A percentile compares a stretch with the other conserved stretches of the same genome.
Evolutionary conservation across 2,888 invertebrate genomes (phyloP).

Genomic region (Morpho helenor): DNA sequence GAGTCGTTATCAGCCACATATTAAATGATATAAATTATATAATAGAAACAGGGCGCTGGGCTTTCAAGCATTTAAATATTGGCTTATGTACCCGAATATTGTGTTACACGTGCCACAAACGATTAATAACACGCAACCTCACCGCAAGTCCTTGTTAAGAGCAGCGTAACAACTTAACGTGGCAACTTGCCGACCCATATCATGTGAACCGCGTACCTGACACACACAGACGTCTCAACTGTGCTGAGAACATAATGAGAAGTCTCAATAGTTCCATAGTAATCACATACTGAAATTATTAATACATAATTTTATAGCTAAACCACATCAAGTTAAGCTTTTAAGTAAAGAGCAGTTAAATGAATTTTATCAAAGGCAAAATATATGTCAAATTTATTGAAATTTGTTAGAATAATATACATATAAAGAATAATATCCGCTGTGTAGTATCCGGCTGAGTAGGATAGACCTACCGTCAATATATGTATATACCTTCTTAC

Average conservation of each 20-base stretch:
- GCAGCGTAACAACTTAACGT: slow-evolving; percentile 18
- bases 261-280: background rate
- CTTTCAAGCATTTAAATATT: background rate
- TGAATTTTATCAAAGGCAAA: too few relatives aligned
- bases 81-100: slow-evolving; percentile 7
- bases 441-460: too few relatives aligned
- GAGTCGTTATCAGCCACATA: too few relatives aligned
- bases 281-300: background rate
- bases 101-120: slow-evolving; percentile 33
- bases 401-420: too few relatives aligned
- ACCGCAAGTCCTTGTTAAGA: slow-evolving; percentile 25
- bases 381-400: background rate
- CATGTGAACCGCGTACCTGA: slow-evolving; percentile 21
- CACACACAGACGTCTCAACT: slow-evolving; percentile 17
- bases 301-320: too few relatives aligned
- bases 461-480: too few relatives aligned
- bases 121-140: slow-evolving; percentile 31
- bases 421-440: too few relatives aligned
- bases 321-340: too few relatives aligned
- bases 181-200: slow-evolving; percentile 22
- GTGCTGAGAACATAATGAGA: slow-evolving; percentile 9
- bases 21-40: too few relatives aligned
- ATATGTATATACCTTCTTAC: too few relatives aligned
- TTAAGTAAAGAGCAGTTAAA: too few relatives aligned
- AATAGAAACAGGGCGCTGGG: too few relatives aligned